Percentiles rank a stretch among this genome's conserved stretches.
These are phyloP conservation scores for Callocephalon fimbriatum DNA, from an alignment of 2,113 vertebrate species.

Conservation along the genomic window DNA sequence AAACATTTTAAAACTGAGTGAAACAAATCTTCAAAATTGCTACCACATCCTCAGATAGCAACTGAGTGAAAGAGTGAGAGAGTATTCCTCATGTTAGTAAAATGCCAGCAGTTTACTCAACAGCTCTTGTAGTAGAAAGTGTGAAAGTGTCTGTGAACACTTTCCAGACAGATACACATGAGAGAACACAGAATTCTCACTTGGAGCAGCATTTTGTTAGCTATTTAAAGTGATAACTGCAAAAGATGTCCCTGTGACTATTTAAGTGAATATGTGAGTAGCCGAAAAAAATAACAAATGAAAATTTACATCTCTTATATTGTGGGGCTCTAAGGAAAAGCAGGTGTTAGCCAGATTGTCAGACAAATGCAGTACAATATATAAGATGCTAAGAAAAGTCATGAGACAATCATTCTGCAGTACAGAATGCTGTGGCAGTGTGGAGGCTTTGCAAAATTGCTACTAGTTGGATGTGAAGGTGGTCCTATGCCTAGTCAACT, in stretches of 20 bases:
- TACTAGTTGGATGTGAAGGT: not conserved
- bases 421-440: not conserved
- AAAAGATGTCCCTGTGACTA: not conserved
- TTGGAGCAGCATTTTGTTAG: not conserved
- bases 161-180: not conserved
- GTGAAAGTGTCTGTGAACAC: not conserved
- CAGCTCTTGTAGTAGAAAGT: not conserved
- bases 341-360: not conserved
- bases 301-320: not conserved
- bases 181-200: not conserved
- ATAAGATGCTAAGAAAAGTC: not conserved
- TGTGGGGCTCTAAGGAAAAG: not conserved
- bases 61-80: not conserved
- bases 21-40: not conserved
- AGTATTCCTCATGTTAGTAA: not conserved
- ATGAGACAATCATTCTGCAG: not conserved
- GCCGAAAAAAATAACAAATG: not conserved
- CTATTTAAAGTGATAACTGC: not conserved
- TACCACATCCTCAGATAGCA: not conserved
- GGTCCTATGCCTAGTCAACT: not conserved
- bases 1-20: not conserved
- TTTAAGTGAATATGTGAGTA: not conserved
- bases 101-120: not conserved
- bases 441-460: not conserved
- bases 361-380: not conserved